A percentile compares a stretch with the other conserved stretches of the same genome.
phyloP scores from a whole-genome alignment of 2,888 invertebrate species.

The Ypsolopha sequella region DNA sequence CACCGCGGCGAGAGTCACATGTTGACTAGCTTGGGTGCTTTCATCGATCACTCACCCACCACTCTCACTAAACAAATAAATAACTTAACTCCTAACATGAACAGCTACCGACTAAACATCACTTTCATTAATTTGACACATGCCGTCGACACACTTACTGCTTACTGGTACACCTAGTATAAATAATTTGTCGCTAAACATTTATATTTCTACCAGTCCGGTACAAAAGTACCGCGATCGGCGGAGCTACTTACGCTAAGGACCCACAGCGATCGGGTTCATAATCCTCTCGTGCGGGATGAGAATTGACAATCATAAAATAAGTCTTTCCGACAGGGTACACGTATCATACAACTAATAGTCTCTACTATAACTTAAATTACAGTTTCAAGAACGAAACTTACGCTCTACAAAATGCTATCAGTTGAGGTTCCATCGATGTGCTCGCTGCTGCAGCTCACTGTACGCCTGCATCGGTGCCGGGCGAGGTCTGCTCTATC shows the following conservation, averaged over 20 bases:
- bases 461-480: slow-evolving; percentile 19
- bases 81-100: slow-evolving; percentile 51
- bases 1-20: slow-evolving; percentile 31
- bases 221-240: background rate
- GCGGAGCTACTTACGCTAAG: slow-evolving; percentile 23
- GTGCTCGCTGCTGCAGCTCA: slow-evolving; percentile 18
- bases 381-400: slow-evolving; percentile 62
- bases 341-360: slow-evolving; percentile 38
- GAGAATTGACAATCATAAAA: slow-evolving; percentile 36
- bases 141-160: slow-evolving; percentile 22
- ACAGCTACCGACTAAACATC: slow-evolving; percentile 33
- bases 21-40: slow-evolving; percentile 66
- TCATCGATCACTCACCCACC: slow-evolving; percentile 45
- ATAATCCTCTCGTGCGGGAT: slow-evolving; percentile 14
- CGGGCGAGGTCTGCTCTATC: background rate
- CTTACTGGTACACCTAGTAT: slow-evolving; percentile 4
- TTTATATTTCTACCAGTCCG: slow-evolving; percentile 15
- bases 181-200: slow-evolving; percentile 44
- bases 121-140: slow-evolving; percentile 44
- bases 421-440: slow-evolving; percentile 48
- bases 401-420: slow-evolving; percentile 60
- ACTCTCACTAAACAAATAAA: slow-evolving; percentile 64
- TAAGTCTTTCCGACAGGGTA: slow-evolving; percentile 21
- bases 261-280: background rate
- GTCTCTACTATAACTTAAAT: slow-evolving; percentile 49